A percentile compares a stretch with the other conserved stretches of the same genome.
phyloP scores from a whole-genome alignment of 2,888 invertebrate genomes.

The Laothoe populi region DNA sequence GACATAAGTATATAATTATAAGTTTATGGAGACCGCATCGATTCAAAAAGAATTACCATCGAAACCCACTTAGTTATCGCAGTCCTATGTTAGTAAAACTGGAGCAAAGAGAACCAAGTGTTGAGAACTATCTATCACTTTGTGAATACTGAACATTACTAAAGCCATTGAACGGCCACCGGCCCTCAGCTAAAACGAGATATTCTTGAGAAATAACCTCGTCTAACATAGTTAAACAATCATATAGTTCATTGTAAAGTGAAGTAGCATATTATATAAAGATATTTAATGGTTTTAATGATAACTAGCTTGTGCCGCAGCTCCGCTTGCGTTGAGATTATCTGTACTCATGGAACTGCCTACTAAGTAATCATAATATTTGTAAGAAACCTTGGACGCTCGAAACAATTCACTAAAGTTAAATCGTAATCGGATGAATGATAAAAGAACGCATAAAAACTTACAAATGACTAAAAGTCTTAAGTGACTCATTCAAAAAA shows the following conservation, averaged over 20 bases:
- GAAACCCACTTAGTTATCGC: conserved; percentile 78
- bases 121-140: conserved; percentile 65
- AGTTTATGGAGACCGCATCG: conserved; percentile 62
- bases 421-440: no score
- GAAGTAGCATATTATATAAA: conserved; percentile 35
- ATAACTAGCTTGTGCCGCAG: no score
- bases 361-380: no score
- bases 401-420: no score
- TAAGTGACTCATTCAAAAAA: no score
- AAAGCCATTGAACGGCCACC: conserved; percentile 36
- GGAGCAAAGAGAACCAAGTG: conserved; percentile 60
- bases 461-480: no score
- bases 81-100: conserved; percentile 75
- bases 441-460: no score
- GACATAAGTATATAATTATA: no score
- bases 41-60: conserved; percentile 61
- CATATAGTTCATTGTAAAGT: conserved; percentile 58
- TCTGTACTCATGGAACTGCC: no score
- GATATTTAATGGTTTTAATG: neutral
- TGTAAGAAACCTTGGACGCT: no score
- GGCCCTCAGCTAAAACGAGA: conserved; percentile 79
- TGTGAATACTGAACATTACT: conserved; percentile 51
- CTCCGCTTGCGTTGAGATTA: no score
- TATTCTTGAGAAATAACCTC: conserved; percentile 81
- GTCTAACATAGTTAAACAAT: conserved; percentile 78